Conservation (phyloP, 1,140 invertebrate genomes). For the Battus philenor region DNA sequence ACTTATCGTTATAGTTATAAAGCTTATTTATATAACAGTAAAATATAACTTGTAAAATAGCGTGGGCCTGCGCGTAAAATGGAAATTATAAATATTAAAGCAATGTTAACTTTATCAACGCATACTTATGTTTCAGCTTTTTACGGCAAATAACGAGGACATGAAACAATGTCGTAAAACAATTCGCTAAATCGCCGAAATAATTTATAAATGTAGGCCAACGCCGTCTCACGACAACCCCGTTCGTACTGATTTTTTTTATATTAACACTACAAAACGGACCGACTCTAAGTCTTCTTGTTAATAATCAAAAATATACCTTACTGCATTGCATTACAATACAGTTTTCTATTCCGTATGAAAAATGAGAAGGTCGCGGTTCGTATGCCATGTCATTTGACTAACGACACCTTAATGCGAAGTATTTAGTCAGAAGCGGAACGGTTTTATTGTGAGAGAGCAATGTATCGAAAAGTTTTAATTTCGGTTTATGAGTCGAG, state of each 20-base stretch:
- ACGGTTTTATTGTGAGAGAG: slow-evolving; percentile 61
- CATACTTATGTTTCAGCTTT: no score
- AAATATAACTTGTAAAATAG: no score
- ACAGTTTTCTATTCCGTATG: slow-evolving; percentile 16
- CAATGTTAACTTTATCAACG: no score
- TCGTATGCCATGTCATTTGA: slow-evolving; percentile 41
- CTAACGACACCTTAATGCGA: slow-evolving; percentile 69
- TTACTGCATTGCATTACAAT: slow-evolving; percentile 16
- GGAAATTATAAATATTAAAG: no score
- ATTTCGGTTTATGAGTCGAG: slow-evolving; percentile 67
- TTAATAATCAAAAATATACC: slow-evolving; percentile 16
- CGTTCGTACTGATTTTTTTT: slow-evolving; percentile 64
- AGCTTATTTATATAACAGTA: no score
- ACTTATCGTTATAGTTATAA: no score
- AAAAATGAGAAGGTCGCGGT: slow-evolving; percentile 18
- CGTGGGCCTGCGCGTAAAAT: no score
- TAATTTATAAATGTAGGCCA: slow-evolving; percentile 61
- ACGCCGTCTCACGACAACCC: slow-evolving; percentile 54
- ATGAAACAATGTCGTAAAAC: slow-evolving; percentile 46
- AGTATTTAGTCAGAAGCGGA: slow-evolving; percentile 62
- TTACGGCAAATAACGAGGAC: slow-evolving; percentile 11
- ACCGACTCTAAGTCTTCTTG: slow-evolving; percentile 18
- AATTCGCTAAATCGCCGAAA: slow-evolving; percentile 55
- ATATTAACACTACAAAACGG: slow-evolving; percentile 17
- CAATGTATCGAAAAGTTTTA: slow-evolving; percentile 73